Conservation (phyloP, 2,888 invertebrate genomes). For the Zygaena filipendulae region DNA sequence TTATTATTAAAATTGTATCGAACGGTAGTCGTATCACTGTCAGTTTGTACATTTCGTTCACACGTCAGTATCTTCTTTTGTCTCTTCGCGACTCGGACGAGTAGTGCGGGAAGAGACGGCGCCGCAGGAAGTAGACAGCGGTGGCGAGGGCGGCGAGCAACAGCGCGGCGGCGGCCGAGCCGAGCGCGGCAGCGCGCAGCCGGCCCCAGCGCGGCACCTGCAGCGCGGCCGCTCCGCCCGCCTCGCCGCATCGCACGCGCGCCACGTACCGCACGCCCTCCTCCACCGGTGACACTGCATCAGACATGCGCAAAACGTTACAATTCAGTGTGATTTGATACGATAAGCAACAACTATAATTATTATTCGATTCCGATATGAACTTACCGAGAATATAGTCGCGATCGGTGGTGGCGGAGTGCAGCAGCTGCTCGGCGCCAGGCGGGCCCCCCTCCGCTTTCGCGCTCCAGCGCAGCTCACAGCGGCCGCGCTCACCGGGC, state of each 20-base stretch:
- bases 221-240: constrained; percentile 71
- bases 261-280: constrained; percentile 81
- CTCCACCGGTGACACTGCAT: constrained; percentile 74
- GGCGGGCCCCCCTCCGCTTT: constrained; percentile 71
- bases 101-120: no score
- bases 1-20: no score
- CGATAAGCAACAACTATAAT: neutral
- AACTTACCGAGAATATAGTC: constrained; percentile 70
- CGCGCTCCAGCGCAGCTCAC: constrained; percentile 79
- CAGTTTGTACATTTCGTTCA: no score
- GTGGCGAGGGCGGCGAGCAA: constrained; percentile 73
- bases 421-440: constrained; percentile 71
- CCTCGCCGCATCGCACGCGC: constrained; percentile 77
- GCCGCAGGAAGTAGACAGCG: constrained; percentile 58
- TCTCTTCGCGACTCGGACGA: no score
- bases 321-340: neutral
- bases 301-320: neutral
- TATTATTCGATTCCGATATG: neutral
- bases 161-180: constrained; percentile 75
- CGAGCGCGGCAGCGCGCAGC: constrained; percentile 77
- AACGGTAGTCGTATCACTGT: no score
- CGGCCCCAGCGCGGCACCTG: constrained; percentile 77
- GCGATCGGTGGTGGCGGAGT: constrained; percentile 75
- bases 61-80: no score
- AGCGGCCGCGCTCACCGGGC: constrained; percentile 67